A percentile compares a stretch with the other conserved stretches of the same genome.
phyloP scores from a whole-genome alignment of 2,797 vertebrate species.

The Muscicapa striata region DNA sequence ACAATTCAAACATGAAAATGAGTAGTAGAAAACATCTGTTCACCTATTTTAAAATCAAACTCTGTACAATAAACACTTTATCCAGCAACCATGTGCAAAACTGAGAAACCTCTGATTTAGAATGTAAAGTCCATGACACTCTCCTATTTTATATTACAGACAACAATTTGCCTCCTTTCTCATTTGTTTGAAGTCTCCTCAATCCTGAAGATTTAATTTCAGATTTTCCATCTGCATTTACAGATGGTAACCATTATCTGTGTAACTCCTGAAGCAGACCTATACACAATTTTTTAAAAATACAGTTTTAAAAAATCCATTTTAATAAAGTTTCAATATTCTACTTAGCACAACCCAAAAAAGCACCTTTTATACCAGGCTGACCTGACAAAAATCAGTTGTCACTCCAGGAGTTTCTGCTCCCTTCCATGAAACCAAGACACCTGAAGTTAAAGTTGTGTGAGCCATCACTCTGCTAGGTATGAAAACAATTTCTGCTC shows the following conservation, averaged over 20 bases:
- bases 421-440: not conserved
- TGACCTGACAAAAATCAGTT: not conserved
- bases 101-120: not conserved
- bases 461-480: not conserved
- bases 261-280: not conserved
- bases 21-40: not conserved
- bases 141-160: not conserved
- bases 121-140: not conserved
- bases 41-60: not conserved
- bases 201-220: not conserved
- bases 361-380: not conserved
- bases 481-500: not conserved
- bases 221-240: not conserved
- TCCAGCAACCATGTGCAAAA: not conserved
- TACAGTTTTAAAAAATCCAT: rapidly evolving
- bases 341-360: not conserved
- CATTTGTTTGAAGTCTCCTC: not conserved
- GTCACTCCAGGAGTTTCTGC: not conserved
- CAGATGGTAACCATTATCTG: not conserved
- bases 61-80: not conserved
- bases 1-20: not conserved
- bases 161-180: not conserved
- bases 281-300: not conserved
- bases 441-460: not conserved
- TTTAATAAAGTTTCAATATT: not conserved